Evolutionary conservation across 2,888 invertebrate species (phyloP).

Genomic region (Rhingia rostrata): DNA sequence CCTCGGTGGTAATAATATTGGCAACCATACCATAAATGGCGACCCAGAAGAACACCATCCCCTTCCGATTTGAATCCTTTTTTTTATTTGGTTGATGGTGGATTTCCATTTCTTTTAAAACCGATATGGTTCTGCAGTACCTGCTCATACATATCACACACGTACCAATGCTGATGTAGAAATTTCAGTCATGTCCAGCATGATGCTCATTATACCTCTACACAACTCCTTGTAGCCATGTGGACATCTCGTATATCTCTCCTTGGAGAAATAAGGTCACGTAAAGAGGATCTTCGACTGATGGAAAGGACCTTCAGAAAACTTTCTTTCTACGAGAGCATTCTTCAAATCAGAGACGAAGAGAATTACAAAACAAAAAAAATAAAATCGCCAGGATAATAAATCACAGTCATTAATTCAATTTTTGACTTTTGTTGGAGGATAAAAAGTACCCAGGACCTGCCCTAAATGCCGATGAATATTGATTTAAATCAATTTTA

Average conservation of each 20-base stretch:
- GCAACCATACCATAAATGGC: slow-evolving; percentile 32
- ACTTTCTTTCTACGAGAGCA: slow-evolving; percentile 27
- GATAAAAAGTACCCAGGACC: slow-evolving; percentile 6
- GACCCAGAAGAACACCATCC: not conserved
- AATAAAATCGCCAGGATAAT: slow-evolving; percentile 31
- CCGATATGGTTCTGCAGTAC: slow-evolving; percentile 15
- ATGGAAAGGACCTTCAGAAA: slow-evolving; percentile 22
- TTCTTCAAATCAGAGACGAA: slow-evolving; percentile 46
- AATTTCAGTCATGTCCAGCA: slow-evolving; percentile 55
- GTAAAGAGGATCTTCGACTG: slow-evolving; percentile 53
- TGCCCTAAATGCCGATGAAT: slow-evolving; percentile 63
- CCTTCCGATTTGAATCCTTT: not conserved
- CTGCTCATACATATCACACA: slow-evolving; percentile 52
- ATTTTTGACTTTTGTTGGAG: slow-evolving; percentile 55
- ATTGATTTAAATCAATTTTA: slow-evolving; percentile 73
- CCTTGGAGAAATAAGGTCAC: slow-evolving; percentile 47
- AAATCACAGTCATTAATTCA: slow-evolving; percentile 64
- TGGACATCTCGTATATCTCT: slow-evolving; percentile 12
- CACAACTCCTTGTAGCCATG: slow-evolving; percentile 8
- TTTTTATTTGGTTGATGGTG: slow-evolving; percentile 21
- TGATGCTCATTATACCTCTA: slow-evolving; percentile 6
- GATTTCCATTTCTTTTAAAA: slow-evolving; percentile 34
- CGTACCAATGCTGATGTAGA: slow-evolving; percentile 22
- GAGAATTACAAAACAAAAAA: slow-evolving; percentile 25
- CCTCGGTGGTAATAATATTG: slow-evolving; percentile 61